Evolutionary conservation across 2,888 invertebrate genomes (phyloP).

Genomic region (Atrina japonica): DNA sequence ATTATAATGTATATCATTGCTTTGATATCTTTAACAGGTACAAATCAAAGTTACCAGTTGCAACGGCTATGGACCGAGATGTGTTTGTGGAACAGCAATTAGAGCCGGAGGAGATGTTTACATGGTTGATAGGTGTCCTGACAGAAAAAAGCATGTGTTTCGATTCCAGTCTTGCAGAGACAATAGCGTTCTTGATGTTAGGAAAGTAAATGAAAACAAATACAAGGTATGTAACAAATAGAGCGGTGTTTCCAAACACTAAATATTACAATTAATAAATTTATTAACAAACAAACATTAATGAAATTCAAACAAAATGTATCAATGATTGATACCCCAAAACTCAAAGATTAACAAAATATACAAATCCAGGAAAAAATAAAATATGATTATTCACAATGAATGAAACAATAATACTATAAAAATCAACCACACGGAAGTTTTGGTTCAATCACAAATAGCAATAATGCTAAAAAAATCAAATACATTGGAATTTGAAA

Average conservation of each 20-base stretch:
- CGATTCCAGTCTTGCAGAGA: conserved; percentile 13
- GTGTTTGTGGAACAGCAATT: conserved; percentile 10
- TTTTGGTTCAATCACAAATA: too few species aligned
- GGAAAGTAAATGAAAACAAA: conserved; percentile 13
- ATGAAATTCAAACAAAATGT: too few species aligned
- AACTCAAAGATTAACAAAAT: too few species aligned
- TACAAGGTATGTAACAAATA: conserved; percentile 7
- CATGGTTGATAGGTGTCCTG: conserved; percentile 19
- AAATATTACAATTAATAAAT: background rate
- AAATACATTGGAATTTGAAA: too few species aligned
- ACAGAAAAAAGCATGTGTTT: conserved; percentile 4
- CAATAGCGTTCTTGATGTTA: conserved; percentile 14
- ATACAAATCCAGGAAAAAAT: too few species aligned
- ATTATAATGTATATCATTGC: background rate
- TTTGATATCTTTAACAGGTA: conserved; percentile 10
- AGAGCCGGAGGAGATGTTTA: conserved; percentile 20
- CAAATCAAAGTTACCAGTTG: conserved; percentile 14
- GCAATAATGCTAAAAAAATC: too few species aligned
- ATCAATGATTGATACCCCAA: too few species aligned
- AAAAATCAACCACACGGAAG: too few species aligned
- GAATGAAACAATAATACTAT: too few species aligned
- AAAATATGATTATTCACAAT: too few species aligned
- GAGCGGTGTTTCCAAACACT: background rate
- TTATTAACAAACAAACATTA: too few species aligned
- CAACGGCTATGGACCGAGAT: background rate